These are phyloP conservation scores for Gymnorhina tibicen DNA, from an alignment of 2,113 vertebrate genomes.

Conservation along the genomic window DNA sequence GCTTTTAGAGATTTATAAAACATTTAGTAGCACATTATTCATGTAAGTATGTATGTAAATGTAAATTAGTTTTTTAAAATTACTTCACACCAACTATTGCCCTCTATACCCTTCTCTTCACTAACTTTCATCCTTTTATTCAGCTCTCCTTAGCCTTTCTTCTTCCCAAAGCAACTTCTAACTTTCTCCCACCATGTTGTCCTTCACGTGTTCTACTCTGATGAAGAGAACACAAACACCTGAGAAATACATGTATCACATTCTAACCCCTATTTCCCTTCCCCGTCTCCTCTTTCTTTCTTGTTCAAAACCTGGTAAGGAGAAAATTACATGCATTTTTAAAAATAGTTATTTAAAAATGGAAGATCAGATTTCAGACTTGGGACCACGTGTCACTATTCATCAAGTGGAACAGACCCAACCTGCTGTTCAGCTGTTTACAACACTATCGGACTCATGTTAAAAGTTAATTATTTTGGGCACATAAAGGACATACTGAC, in stretches of 20 bases:
- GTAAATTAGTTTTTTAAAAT: neutral
- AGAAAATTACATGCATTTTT: neutral
- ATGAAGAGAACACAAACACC: neutral
- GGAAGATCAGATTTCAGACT: neutral
- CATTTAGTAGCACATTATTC: neutral
- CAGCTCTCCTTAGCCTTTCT: neutral
- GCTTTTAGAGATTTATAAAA: neutral
- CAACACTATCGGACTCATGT: neutral
- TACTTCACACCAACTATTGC: neutral
- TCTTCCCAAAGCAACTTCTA: neutral
- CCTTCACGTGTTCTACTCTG: neutral
- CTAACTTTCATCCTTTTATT: neutral
- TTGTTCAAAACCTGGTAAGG: neutral
- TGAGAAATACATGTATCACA: neutral
- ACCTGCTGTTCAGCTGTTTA: neutral
- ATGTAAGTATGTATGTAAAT: neutral
- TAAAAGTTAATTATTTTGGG: neutral
- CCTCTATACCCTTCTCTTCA: neutral
- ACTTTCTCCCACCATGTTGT: neutral
- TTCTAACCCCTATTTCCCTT: neutral
- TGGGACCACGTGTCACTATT: neutral
- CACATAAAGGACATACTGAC: neutral
- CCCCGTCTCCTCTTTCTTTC: neutral
- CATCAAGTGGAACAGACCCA: accelerated
- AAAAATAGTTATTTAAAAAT: neutral